These are phyloP conservation scores for Equus quagga DNA, from an alignment of 2,113 vertebrate genomes.

Conservation along the genomic window DNA sequence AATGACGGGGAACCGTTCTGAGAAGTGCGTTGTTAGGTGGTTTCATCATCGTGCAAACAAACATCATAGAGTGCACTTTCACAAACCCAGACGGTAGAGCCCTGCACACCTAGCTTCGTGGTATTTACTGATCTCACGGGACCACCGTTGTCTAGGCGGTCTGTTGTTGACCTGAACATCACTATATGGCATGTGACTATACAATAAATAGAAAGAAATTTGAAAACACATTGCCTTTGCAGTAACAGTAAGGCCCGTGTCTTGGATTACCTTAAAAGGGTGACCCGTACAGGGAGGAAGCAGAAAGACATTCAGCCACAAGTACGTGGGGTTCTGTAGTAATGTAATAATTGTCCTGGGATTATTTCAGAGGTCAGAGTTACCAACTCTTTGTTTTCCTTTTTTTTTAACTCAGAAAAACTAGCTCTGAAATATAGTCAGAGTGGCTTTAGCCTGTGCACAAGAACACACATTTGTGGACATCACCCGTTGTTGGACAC, in stretches of 20 bases:
- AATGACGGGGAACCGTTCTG: too few relatives aligned
- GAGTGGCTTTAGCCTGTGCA: rapidly evolving
- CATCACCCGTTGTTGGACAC: too few relatives aligned
- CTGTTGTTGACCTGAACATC: too few relatives aligned
- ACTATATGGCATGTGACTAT: too few relatives aligned
- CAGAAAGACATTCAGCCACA: rapidly evolving
- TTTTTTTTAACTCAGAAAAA: background rate
- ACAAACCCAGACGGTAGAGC: too few relatives aligned
- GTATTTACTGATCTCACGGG: too few relatives aligned
- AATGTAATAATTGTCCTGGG: rapidly evolving
- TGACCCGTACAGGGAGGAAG: rapidly evolving
- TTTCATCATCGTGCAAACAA: too few relatives aligned
- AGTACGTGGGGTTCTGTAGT: rapidly evolving
- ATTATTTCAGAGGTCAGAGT: background rate
- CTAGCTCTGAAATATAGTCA: background rate
- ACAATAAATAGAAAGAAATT: background rate
- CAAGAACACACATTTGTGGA: background rate
- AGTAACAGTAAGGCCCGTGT: background rate
- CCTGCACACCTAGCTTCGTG: too few relatives aligned
- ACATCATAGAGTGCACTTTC: too few relatives aligned
- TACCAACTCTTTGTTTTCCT: too few relatives aligned
- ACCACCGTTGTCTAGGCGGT: too few relatives aligned
- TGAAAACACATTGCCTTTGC: background rate
- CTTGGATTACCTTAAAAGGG: rapidly evolving
- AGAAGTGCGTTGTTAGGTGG: too few relatives aligned